These are phyloP conservation scores for Aurelia sp. DNA, from an alignment of 30 jellyfish, hydroid and myxozoan genomes.

Conservation along the genomic window DNA sequence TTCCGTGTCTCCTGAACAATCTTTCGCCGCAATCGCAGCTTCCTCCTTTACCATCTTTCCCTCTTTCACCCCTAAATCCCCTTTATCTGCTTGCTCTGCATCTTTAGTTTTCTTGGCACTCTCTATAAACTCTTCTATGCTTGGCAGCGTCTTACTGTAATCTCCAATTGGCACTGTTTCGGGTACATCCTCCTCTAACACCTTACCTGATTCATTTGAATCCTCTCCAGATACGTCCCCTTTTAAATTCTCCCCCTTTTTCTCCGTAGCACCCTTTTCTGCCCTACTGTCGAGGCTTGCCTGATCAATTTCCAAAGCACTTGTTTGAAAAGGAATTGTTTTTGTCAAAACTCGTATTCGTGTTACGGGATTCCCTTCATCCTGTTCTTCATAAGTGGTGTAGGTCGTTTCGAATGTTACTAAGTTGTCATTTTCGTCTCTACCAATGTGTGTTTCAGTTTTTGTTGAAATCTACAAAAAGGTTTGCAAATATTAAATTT, in stretches of 20 bases:
- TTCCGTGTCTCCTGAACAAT: neutral
- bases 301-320: slow-evolving; percentile 31
- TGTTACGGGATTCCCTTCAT: slow-evolving; percentile 7
- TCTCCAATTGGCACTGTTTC: neutral
- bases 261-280: neutral
- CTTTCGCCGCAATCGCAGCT: neutral
- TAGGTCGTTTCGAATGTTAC: slow-evolving; percentile 52
- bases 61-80: neutral
- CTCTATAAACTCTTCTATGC: neutral
- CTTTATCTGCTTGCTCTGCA: neutral
- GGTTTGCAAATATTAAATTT: neutral
- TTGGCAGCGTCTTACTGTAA: neutral
- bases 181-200: neutral
- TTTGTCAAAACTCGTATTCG: slow-evolving; percentile 32
- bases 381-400: slow-evolving; percentile 13
- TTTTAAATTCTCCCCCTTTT: neutral
- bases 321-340: slow-evolving; percentile 38
- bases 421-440: slow-evolving; percentile 45
- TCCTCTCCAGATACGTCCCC: neutral
- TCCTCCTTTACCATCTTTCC: neutral
- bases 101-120: neutral
- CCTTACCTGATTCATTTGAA: neutral
- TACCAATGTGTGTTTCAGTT: slow-evolving; percentile 59
- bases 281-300: slow-evolving; percentile 6
- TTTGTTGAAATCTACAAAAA: slow-evolving; percentile 17